phyloP scores from a whole-genome alignment of 2,888 invertebrate species.

The Ormyrus rosae region DNA sequence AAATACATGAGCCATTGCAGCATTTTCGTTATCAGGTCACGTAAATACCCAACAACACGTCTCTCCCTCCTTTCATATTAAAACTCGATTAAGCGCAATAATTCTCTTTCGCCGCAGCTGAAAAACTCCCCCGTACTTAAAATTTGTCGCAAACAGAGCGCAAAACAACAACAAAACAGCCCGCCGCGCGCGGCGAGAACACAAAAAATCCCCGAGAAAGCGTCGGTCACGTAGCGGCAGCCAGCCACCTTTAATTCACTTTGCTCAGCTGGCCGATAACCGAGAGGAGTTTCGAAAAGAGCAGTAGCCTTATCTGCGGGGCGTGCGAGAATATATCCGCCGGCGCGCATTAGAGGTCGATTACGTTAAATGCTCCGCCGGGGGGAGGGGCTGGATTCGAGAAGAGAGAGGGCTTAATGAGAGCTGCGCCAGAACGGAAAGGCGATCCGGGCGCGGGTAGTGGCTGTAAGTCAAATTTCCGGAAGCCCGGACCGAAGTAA shows the following conservation, averaged over 20 bases:
- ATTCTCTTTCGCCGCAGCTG: neutral
- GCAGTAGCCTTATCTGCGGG: slow-evolving; percentile 38
- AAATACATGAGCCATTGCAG: too few relatives aligned
- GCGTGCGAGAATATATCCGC: slow-evolving; percentile 12
- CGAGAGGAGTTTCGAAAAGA: slow-evolving; percentile 29
- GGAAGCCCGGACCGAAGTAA: slow-evolving; percentile 52
- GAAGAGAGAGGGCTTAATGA: slow-evolving; percentile 37
- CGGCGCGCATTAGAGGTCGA: slow-evolving; percentile 61
- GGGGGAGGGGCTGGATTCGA: neutral
- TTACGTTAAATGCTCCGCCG: slow-evolving; percentile 58
- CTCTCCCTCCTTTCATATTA: too few relatives aligned
- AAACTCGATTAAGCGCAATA: neutral
- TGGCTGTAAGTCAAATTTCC: slow-evolving; percentile 4
- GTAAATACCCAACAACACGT: too few relatives aligned
- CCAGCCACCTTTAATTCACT: slow-evolving; percentile 42
- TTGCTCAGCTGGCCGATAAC: slow-evolving; percentile 32
- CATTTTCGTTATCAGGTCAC: too few relatives aligned
- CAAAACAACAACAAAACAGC: neutral
- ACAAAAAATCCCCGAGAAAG: slow-evolving; percentile 11
- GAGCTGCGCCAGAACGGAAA: slow-evolving; percentile 10
- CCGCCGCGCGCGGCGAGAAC: neutral
- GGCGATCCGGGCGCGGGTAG: neutral
- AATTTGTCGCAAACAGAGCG: neutral
- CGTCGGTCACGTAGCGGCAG: slow-evolving; percentile 35
- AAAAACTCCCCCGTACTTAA: neutral